phyloP scores from a whole-genome alignment of 2,888 invertebrate species.

The Labia minor region DNA sequence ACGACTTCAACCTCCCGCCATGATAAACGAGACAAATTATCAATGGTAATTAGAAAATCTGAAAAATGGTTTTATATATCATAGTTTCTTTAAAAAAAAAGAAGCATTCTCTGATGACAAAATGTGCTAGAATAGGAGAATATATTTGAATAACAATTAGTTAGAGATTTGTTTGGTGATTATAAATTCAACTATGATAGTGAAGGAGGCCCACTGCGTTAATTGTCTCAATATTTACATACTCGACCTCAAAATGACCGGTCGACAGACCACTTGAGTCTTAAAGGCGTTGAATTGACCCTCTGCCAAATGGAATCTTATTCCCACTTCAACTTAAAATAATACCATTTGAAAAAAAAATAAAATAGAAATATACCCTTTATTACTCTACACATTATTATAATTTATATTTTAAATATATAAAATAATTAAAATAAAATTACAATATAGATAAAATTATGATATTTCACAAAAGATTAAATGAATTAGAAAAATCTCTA shows the following conservation, averaged over 20 bases:
- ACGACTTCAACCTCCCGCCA: neutral
- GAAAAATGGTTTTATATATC: neutral
- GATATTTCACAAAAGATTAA: too few species aligned
- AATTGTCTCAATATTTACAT: slow-evolving; percentile 8
- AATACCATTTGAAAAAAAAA: too few species aligned
- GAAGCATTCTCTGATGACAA: neutral
- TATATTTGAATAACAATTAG: neutral
- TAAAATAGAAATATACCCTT: too few species aligned
- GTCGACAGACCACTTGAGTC: too few species aligned
- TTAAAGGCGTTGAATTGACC: too few species aligned
- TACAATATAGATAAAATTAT: too few species aligned
- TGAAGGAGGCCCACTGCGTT: neutral
- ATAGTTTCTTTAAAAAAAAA: neutral
- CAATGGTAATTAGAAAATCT: slow-evolving; percentile 13
- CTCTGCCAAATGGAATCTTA: too few species aligned
- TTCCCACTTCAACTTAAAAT: too few species aligned
- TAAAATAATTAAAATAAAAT: too few species aligned
- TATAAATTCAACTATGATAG: neutral
- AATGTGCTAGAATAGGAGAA: neutral
- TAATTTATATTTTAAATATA: too few species aligned
- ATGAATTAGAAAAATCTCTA: too few species aligned
- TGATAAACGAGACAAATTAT: neutral
- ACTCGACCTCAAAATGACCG: neutral
- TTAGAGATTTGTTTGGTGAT: neutral
- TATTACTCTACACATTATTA: too few species aligned